Evolutionary conservation across 2,113 vertebrate species (phyloP).

Genomic region (human): GRCh38 chr3:124526501-124527000

Average conservation of each 20-base stretch:
- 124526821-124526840: background rate
- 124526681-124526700: background rate
- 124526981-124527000: background rate
- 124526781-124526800: background rate
- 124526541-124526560: too few species aligned
- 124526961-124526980: background rate
- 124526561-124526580: too few species aligned
- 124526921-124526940: background rate
- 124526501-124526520: too few species aligned
- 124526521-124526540: too few species aligned
- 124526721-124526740: slow-evolving; percentile 14
- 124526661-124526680: background rate
- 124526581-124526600: too few species aligned
- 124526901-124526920: slow-evolving; percentile 7
- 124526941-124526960: background rate
- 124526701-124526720: background rate
- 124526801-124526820: background rate
- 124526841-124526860: background rate
- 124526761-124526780: background rate
- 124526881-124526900: background rate
- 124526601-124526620: background rate
- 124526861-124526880: background rate
- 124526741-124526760: background rate
- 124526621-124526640: too few species aligned
- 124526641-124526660: background rate